Base-by-base conservation (phyloP, 2,888 invertebrate species). In the Dilophus febrilis region DNA sequence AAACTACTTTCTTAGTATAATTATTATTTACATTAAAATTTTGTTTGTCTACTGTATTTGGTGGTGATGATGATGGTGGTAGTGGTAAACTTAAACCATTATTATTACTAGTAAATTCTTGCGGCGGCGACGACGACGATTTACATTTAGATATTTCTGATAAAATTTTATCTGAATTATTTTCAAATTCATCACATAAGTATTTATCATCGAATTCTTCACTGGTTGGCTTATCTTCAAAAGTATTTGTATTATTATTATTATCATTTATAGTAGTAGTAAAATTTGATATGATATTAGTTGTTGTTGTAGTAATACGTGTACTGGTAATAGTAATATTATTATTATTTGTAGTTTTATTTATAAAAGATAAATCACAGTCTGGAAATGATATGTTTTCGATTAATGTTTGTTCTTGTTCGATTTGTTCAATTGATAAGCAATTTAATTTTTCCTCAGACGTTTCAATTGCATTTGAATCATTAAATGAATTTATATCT, bases 361-460 rank as follows among this genome's bases (percentile, higher is more conserved):
- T 22, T 22, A 8, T 22, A 6, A 22, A 6, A 22, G 22, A 6
- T 22, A 32, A n/a, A n/a, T 56, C 54, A 41, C 54, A 52, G 39
- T 50, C 48, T 17, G 57, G 54, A 37, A 53, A 38, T 3, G 55
- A 51, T 13, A 55, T 45, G 41, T 57, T 53, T 40, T 56, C 53
- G 38, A 57, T 48, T 31, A 48, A 44, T 12, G 52, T 53, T 32
- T 49, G 48, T 38, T 53, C 50, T 28, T 14, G 10, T 32, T 22
- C 22, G 8, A 22, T 6, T 22, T 22, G 22, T 22, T 22, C 5
- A 22, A 22, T 22, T 22, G 8, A n/a, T n/a, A n/a, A n/a, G n/a
- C n/a, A n/a, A n/a, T n/a, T n/a, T n/a, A n/a, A n/a, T n/a, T n/a
- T n/a, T n/a, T n/a, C n/a, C n/a, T n/a, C n/a, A n/a, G n/a, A n/a